Percentiles rank a stretch among this genome's conserved stretches.
phyloP scores from a whole-genome alignment of 92 coral and sea anemone genomes.

The Blastomussa wellsi region DNA sequence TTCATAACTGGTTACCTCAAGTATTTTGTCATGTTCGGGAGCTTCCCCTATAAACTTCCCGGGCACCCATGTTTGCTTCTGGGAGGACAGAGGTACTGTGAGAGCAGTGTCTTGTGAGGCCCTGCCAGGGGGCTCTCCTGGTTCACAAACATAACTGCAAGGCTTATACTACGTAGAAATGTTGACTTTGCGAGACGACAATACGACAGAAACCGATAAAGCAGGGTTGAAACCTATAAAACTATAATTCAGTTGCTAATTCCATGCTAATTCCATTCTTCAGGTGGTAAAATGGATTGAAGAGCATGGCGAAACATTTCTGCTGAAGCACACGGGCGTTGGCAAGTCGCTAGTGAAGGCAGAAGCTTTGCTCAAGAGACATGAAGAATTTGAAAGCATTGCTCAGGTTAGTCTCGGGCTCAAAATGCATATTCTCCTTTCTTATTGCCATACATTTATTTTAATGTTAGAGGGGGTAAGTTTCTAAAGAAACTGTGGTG shows the following conservation, averaged over 20 bases:
- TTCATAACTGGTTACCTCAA: not conserved
- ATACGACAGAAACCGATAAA: too few species aligned
- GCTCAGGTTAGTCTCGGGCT: slow-evolving; percentile 76
- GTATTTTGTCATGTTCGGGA: not conserved
- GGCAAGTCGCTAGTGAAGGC: slow-evolving; percentile 96
- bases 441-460: not conserved
- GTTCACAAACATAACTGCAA: too few species aligned
- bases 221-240: too few species aligned
- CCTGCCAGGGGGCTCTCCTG: too few species aligned
- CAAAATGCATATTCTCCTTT: not conserved
- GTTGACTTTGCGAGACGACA: too few species aligned
- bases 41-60: not conserved
- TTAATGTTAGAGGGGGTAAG: too few species aligned
- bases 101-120: too few species aligned
- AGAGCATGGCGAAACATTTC: slow-evolving; percentile 97
- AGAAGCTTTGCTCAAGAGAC: slow-evolving; percentile 89
- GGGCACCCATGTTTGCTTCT: not conserved
- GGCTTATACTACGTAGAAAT: too few species aligned
- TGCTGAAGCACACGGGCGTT: slow-evolving; percentile 93
- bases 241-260: too few species aligned
- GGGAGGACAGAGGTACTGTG: not conserved
- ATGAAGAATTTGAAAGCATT: slow-evolving; percentile 95
- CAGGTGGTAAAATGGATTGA: slow-evolving; percentile 98
- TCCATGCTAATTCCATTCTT: too few species aligned
- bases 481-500: too few species aligned